A percentile compares a stretch with the other conserved stretches of the same genome.
phyloP scores from a whole-genome alignment of 2,797 vertebrate species.

The Moxostoma hubbsi region DNA sequence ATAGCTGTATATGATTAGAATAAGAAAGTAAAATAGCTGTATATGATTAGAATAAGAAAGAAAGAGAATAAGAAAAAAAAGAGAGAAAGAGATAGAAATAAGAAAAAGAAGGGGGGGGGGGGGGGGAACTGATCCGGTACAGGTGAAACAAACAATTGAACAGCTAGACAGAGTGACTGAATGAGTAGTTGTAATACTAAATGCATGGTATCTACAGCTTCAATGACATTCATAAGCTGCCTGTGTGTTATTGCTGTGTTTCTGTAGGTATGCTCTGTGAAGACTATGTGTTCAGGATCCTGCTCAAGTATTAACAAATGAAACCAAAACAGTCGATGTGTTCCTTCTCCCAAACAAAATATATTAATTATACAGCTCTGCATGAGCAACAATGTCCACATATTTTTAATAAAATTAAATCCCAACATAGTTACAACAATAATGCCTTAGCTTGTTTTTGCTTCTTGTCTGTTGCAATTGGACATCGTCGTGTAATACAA shows the following conservation, averaged over 20 bases:
- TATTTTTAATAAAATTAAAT: conserved; percentile 98
- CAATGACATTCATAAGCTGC: conserved; percentile 99
- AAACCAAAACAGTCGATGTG: conserved; percentile 93
- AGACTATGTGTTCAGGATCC: conserved; percentile 95
- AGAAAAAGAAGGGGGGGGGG: not conserved
- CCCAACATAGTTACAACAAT: conserved; percentile 94
- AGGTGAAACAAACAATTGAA: not conserved
- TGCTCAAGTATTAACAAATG: conserved; percentile 96
- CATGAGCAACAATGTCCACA: conserved; percentile 85
- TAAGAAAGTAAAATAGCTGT: conserved; percentile 34
- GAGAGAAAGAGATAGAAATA: not conserved
- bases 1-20: not conserved
- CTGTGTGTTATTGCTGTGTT: conserved; percentile 99
- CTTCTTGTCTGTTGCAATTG: conserved; percentile 85
- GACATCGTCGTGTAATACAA: conserved; percentile 94
- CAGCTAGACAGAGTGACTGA: not conserved
- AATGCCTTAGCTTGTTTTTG: conserved; percentile 86
- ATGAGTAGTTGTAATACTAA: conserved; percentile 56
- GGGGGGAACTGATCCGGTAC: no score
- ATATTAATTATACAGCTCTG: conserved; percentile 98
- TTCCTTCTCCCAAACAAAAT: conserved; percentile 88
- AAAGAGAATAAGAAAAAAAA: not conserved
- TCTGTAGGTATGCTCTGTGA: conserved; percentile 86
- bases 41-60: conserved; percentile 1
- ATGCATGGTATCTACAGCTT: conserved; percentile 89